Base-by-base conservation (phyloP, 37 sponge, comb jelly and placozoan species). In the Chondrilla cf. caribensis region DNA sequence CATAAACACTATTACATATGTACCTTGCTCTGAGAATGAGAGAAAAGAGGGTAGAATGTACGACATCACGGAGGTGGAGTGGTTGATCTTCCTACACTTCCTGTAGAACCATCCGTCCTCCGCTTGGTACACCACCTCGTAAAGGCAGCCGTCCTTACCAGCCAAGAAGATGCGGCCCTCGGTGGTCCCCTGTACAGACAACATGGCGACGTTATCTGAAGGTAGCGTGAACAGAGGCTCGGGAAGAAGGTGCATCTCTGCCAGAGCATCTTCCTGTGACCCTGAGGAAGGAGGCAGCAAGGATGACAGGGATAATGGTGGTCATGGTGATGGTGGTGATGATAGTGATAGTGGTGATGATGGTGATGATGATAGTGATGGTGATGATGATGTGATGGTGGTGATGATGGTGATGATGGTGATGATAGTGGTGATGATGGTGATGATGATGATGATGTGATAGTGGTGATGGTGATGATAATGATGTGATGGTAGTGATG, bases 221-320 rank as follows among this genome's bases (percentile, higher is more conserved):
- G 93, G 89, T 4, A 98, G 82, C 81, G 86, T 55, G 83, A 96
- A 98, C 22, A 98, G 84, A 11, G 99, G 97, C 51, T 94, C 90
- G 0, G 96, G 99, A 41, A 91, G 99, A 2, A 98, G 91, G 67
- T 96, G 97, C 93, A 98, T 91, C 85, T 96, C 95, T 32, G 67
- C 84, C 73, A 81, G 64, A 3, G 81, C 85, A 79, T 89, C 91
- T 33, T 73, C 76, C 0, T 3, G 41, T 9, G 79, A 41, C 15
- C 54, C 86, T 80, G 75, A 36, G 35, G 43, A 9, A 55, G 22
- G 25, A 9, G 7, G 26, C 51, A 47, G 51, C 33, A 64, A 5
- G 17, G 19, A 57, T 57, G 14, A 33, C 15, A 33, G 67, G 67
- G 28, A 33, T 9, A 33, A 65, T 29, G 8, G 26, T 35, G 26